phyloP scores from a whole-genome alignment of 2,888 invertebrate species.

The Nebria brevicollis region DNA sequence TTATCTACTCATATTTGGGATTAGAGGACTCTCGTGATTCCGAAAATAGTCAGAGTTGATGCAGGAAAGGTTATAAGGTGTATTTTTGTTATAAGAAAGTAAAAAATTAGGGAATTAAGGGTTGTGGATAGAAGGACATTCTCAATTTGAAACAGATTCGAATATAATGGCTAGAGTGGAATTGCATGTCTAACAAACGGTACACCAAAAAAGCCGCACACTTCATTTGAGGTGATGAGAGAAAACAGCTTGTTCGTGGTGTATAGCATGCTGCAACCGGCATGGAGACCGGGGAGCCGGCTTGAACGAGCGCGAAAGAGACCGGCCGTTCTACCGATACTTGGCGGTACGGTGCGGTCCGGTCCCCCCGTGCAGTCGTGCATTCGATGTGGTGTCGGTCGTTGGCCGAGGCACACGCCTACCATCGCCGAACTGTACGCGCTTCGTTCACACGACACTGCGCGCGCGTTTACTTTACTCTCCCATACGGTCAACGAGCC shows the following conservation, averaged over 20 bases:
- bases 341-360: not conserved
- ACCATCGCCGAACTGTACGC: conserved; percentile 57
- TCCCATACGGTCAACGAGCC: conserved; percentile 52
- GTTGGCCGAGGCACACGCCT: conserved; percentile 29
- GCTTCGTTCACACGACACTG: conserved; percentile 63
- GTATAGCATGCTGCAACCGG: not conserved
- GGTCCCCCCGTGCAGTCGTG: not conserved
- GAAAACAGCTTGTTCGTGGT: not conserved
- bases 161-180: too few species aligned
- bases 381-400: conserved; percentile 13
- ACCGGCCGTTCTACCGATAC: not conserved
- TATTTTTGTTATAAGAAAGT: too few species aligned
- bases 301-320: not conserved
- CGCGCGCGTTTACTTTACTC: conserved; percentile 51
- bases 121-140: too few species aligned
- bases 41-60: too few species aligned
- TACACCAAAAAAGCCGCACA: not conserved
- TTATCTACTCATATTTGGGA: too few species aligned
- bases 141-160: too few species aligned
- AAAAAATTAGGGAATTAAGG: too few species aligned
- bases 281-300: not conserved
- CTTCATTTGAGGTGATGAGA: not conserved
- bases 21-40: too few species aligned
- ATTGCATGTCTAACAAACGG: too few species aligned
- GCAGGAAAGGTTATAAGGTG: too few species aligned